Percentiles rank a stretch among this genome's conserved stretches.
Evolutionary conservation across 1,140 invertebrate species (phyloP).

Genomic region (Gonatopus flavifemur): DNA sequence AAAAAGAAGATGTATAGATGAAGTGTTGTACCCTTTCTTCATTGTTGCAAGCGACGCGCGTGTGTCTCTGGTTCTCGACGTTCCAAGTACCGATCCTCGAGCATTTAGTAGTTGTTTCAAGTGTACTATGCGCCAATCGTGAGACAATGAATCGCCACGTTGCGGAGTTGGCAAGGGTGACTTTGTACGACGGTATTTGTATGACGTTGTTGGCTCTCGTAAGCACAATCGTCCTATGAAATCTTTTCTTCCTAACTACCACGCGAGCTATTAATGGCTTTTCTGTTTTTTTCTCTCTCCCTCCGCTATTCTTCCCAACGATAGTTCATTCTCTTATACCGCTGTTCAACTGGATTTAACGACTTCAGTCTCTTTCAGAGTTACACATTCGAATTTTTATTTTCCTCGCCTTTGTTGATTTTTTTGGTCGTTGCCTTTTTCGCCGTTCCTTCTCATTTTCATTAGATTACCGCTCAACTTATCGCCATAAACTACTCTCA

Average conservation of each 20-base stretch:
- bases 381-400: constrained; percentile 16
- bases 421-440: too few relatives aligned
- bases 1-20: too few relatives aligned
- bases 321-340: constrained; percentile 27
- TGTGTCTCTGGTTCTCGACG: constrained; percentile 12
- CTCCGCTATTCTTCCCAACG: constrained; percentile 3
- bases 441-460: too few relatives aligned
- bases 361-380: constrained; percentile 25
- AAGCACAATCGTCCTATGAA: constrained; percentile 35
- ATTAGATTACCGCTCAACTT: too few relatives aligned
- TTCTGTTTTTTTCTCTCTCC: not conserved
- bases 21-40: too few relatives aligned
- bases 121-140: constrained; percentile 29
- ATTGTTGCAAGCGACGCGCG: constrained; percentile 21
- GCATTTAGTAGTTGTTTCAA: constrained; percentile 27
- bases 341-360: constrained; percentile 14
- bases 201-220: constrained; percentile 11
- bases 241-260: constrained; percentile 30
- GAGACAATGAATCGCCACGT: constrained; percentile 30
- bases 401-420: constrained; percentile 25
- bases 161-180: constrained; percentile 38
- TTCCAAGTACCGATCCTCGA: constrained; percentile 19
- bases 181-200: constrained; percentile 25
- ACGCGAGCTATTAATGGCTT: constrained; percentile 27
- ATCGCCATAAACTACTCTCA: too few relatives aligned